Evolutionary conservation across 2,113 vertebrate species (phyloP).

Genomic region (Rhagologus leucostigma): DNA sequence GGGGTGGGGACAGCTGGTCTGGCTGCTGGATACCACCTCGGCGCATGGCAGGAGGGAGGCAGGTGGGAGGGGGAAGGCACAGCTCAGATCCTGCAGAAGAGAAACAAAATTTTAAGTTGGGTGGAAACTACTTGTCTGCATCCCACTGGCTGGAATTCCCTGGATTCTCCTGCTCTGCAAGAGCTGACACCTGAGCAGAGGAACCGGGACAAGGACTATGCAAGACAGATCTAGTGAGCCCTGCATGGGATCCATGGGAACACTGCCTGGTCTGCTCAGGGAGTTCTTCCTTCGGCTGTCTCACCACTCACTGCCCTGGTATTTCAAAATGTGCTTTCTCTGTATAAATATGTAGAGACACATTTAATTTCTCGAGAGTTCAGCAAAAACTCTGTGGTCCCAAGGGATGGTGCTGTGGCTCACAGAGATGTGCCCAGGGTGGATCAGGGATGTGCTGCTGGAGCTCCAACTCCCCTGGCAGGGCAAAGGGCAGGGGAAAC

Average conservation of each 20-base stretch:
- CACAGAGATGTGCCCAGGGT: not conserved
- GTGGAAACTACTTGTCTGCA: not conserved
- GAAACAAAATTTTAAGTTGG: not conserved
- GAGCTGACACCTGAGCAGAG: not conserved
- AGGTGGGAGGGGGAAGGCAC: not conserved
- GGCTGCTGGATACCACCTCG: fast-evolving
- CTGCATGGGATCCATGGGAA: fast-evolving
- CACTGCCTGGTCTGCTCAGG: not conserved
- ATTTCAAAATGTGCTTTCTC: not conserved
- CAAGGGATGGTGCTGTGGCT: fast-evolving
- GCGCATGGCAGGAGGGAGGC: not conserved
- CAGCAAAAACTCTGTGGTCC: not conserved
- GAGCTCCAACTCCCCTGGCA: not conserved
- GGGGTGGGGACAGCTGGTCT: not conserved
- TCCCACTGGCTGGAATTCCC: not conserved
- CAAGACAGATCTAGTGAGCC: fast-evolving
- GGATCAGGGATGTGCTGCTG: not conserved
- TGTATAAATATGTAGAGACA: not conserved
- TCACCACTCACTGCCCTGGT: fast-evolving
- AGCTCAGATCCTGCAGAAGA: not conserved
- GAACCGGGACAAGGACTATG: not conserved
- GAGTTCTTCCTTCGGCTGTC: not conserved
- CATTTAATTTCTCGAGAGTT: not conserved
- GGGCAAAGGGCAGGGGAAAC: not conserved
- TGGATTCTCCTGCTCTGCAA: not conserved